Conservation (phyloP, 2,113 vertebrate species). For the Centropus unirufus region DNA sequence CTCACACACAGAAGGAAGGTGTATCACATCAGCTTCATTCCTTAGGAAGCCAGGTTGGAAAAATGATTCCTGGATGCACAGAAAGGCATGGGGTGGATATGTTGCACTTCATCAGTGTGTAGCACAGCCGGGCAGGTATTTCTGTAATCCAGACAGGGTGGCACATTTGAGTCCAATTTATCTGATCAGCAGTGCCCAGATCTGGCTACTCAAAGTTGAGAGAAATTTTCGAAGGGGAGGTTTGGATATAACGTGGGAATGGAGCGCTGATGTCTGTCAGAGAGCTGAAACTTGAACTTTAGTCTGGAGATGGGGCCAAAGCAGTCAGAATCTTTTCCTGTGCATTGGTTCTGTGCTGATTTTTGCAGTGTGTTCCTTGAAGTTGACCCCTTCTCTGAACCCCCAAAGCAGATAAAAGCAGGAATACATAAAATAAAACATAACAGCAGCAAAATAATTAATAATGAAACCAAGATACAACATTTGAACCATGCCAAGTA, state of each 20-base stretch:
- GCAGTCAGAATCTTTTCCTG: conserved; percentile 31
- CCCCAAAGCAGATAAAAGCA: background rate
- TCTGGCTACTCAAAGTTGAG: background rate
- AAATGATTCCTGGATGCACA: background rate
- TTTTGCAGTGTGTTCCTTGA: conserved; percentile 15
- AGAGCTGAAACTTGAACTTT: background rate
- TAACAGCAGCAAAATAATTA: background rate
- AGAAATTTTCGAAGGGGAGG: background rate
- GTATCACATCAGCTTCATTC: background rate
- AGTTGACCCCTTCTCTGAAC: background rate
- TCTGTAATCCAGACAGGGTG: background rate
- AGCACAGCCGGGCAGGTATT: background rate
- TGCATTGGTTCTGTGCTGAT: conserved; percentile 26
- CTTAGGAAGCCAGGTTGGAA: background rate
- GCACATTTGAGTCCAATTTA: background rate
- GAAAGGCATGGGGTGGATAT: background rate
- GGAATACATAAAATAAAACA: background rate
- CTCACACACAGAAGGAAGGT: background rate
- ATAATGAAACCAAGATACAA: background rate
- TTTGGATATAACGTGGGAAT: background rate
- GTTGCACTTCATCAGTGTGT: background rate
- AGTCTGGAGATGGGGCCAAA: background rate
- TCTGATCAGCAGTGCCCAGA: background rate
- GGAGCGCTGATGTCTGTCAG: background rate
- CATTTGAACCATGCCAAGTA: background rate